A percentile compares a stretch with the other conserved stretches of the same genome.
phyloP scores from a whole-genome alignment of 2,888 invertebrate species.

The Gymnosoma rotundatum region DNA sequence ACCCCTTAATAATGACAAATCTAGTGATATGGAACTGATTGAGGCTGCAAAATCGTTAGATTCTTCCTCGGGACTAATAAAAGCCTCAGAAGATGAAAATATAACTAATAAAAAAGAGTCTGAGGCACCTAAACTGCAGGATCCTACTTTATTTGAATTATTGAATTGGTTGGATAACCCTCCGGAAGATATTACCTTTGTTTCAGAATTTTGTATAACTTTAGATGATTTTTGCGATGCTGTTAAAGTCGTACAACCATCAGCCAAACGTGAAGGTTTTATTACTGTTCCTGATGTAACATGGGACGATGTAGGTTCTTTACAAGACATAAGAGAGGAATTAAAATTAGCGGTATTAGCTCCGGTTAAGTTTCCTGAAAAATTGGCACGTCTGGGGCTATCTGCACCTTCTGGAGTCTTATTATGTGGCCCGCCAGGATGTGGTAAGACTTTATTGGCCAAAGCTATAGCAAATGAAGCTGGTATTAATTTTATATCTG shows the following conservation, averaged over 20 bases:
- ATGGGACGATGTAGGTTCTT: slow-evolving; percentile 98
- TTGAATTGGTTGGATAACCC: slow-evolving; percentile 87
- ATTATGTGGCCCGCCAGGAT: slow-evolving; percentile 98
- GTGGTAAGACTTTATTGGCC: slow-evolving; percentile 97
- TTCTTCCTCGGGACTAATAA: slow-evolving; percentile 40
- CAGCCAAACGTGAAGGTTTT: slow-evolving; percentile 98
- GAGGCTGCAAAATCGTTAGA: slow-evolving; percentile 72
- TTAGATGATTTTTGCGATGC: slow-evolving; percentile 91
- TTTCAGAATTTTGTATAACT: slow-evolving; percentile 86
- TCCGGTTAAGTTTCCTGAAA: slow-evolving; percentile 93
- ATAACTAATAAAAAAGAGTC: slow-evolving; percentile 55
- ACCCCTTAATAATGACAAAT: slow-evolving; percentile 74
- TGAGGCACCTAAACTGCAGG: slow-evolving; percentile 74
- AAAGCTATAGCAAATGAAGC: slow-evolving; percentile 99
- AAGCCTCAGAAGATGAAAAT: background rate
- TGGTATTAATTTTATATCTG: slow-evolving; percentile 98
- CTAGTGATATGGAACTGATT: slow-evolving; percentile 51
- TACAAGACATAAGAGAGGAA: slow-evolving; percentile 93
- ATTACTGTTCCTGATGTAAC: slow-evolving; percentile 98
- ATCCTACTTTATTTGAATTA: slow-evolving; percentile 84
- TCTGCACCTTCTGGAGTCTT: slow-evolving; percentile 93
- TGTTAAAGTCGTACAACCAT: slow-evolving; percentile 92
- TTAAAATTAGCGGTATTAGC: slow-evolving; percentile 95
- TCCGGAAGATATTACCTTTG: slow-evolving; percentile 85
- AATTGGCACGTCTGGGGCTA: slow-evolving; percentile 90